Conservation (phyloP, 2,113 vertebrate species). For the Spermophilus dauricus region DNA sequence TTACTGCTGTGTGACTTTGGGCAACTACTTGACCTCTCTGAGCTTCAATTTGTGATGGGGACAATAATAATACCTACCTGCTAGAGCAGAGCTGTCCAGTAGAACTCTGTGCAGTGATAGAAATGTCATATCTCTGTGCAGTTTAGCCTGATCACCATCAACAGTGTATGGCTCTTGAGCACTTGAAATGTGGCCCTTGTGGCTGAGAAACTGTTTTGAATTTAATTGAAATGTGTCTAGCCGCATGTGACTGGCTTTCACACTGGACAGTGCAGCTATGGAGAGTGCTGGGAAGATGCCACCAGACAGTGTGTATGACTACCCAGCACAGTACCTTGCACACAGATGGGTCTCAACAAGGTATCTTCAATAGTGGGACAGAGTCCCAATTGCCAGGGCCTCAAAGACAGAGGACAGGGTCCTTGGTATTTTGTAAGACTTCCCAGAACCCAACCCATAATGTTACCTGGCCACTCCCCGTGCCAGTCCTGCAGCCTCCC, state of each 20-base stretch:
- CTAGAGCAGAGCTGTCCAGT: neutral
- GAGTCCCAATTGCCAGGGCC: neutral
- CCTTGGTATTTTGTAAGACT: neutral
- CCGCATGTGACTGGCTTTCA: accelerated
- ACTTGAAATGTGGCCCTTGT: neutral
- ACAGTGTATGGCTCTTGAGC: neutral
- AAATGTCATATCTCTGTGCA: neutral
- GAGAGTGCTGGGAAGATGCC: neutral
- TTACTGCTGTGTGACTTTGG: neutral
- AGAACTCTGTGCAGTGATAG: neutral
- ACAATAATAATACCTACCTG: neutral
- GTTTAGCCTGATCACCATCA: neutral
- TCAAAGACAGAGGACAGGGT: neutral
- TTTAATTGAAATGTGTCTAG: neutral
- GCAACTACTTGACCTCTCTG: neutral
- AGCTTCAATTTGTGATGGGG: neutral
- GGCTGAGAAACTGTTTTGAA: neutral
- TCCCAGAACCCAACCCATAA: neutral
- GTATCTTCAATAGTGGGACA: neutral
- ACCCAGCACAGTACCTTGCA: neutral
- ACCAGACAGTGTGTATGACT: too few species aligned
- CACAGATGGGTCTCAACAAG: too few species aligned
- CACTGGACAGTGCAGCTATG: neutral
- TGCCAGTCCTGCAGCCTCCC: neutral
- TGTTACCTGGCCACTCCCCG: neutral